Percentiles rank a stretch among this genome's conserved stretches.
Evolutionary conservation across 2,797 vertebrate species (phyloP).

Genomic region (Phataginus tricuspis): DNA sequence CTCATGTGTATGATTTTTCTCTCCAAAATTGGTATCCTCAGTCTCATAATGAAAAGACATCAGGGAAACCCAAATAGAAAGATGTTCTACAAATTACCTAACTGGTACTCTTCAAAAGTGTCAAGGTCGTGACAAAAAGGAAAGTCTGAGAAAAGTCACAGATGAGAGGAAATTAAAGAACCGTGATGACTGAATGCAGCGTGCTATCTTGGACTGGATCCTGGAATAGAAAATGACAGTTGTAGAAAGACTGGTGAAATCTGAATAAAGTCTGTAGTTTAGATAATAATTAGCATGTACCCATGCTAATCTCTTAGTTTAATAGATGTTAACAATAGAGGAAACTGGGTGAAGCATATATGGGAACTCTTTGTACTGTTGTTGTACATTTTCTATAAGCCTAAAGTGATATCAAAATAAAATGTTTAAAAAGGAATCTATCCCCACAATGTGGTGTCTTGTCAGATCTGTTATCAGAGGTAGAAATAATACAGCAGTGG

Average conservation of each 20-base stretch:
- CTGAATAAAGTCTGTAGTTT: slow-evolving; percentile 31
- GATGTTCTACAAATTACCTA: slow-evolving; percentile 1
- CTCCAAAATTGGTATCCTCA: not conserved
- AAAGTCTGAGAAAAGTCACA: not conserved
- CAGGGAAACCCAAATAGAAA: not conserved
- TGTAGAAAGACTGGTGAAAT: not conserved
- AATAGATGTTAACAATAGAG: not conserved
- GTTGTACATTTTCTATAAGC: slow-evolving; percentile 26
- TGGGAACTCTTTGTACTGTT: not conserved
- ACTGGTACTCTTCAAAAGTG: not conserved
- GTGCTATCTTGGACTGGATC: not conserved
- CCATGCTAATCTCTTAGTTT: slow-evolving; percentile 17
- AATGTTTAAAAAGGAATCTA: slow-evolving; percentile 39
- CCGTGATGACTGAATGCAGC: not conserved
- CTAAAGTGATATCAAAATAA: slow-evolving; percentile 23
- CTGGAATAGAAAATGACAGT: not conserved
- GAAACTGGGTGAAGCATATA: not conserved
- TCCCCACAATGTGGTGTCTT: not conserved
- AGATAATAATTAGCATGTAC: not conserved
- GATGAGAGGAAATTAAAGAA: not conserved
- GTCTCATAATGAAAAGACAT: not conserved
- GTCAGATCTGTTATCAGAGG: slow-evolving; percentile 26
- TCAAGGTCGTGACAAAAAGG: not conserved
- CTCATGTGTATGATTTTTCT: not conserved
- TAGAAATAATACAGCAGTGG: slow-evolving; percentile 16